Base-by-base conservation (phyloP, 1,140 invertebrate species). In the Ceratina calcarata region DNA sequence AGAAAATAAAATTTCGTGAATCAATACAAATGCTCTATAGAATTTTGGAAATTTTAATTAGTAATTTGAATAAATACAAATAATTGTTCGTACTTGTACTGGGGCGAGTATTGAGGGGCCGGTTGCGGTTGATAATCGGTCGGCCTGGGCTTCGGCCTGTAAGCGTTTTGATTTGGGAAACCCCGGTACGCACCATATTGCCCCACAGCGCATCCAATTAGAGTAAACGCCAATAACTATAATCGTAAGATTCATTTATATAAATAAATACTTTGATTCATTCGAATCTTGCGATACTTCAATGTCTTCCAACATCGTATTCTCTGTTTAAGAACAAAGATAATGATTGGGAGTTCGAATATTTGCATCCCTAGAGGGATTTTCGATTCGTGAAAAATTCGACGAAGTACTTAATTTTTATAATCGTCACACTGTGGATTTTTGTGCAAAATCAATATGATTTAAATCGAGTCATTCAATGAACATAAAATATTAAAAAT, bases 171-270 rank as follows among this genome's bases (percentile, higher is more conserved):
- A 78, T 70, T 87, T 7, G 78, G 86, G n/a, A 88, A 89, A 18
- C 82, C 86, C 0, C 87, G 88, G 18, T 67, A 89, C 51, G 82
- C 73, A 51, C 90, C 90, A 1, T 81, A 91, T 61, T 92, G 91
- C 18, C 86, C 91, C 15, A 86, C 67, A 4, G 87, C 88, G 80
- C 87, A 91, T 82, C 89, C 85, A 20, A 91, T 70, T 18, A 91
- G 51, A 61, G 86, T 80, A 20, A 91, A 80, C n/a, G 87, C 71
- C 67, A 91, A 81, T 74, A 92, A 90, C 91, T 91, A 86, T 60
- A 91, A 91, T 78, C 78, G 79, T 71, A 75, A 45, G 3, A 45
- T 45, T 45, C 10, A 45, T 45, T 45, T 45, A 45, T 10, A 45
- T 10, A 45, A 7, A 45, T 45, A 45, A 45, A 10, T 0, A 22